Evolutionary conservation across 2,888 invertebrate genomes (phyloP).

Genomic region (Diplazon laetatorius): DNA sequence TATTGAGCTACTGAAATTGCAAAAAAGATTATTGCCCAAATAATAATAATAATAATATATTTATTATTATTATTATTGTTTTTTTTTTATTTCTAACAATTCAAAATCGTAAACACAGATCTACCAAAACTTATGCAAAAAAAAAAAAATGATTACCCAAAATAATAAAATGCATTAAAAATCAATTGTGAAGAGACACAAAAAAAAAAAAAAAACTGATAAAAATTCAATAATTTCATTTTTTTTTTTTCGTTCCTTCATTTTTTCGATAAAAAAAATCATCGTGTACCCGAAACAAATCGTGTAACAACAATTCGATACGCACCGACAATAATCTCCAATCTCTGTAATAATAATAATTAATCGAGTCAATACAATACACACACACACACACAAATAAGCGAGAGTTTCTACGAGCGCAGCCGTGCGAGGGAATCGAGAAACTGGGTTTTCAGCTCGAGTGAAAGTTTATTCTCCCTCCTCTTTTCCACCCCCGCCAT

Average conservation of each 20-base stretch:
- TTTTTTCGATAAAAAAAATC: neutral
- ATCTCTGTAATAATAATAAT: conserved; percentile 42
- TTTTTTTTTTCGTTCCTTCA: conserved; percentile 3
- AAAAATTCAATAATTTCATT: neutral
- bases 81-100: neutral
- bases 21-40: no score
- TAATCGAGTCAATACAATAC: conserved; percentile 34
- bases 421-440: conserved; percentile 14
- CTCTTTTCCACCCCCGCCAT: neutral
- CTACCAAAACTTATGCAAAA: neutral
- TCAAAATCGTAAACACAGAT: neutral
- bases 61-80: no score
- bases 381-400: no score
- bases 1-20: no score
- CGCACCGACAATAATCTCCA: conserved; percentile 36
- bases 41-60: no score
- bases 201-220: neutral
- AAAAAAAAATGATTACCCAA: no score
- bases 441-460: conserved; percentile 57
- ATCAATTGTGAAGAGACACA: no score
- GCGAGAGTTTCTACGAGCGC: conserved; percentile 43
- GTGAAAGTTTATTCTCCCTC: conserved; percentile 49
- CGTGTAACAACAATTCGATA: conserved; percentile 29
- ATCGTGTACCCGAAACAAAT: conserved; percentile 17
- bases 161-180: no score